Evolutionary conservation across 2,113 vertebrate genomes (phyloP), one percentile per base, ranked within the genome.

Genomic region (Sarotherodon lohbergeri): DNA sequence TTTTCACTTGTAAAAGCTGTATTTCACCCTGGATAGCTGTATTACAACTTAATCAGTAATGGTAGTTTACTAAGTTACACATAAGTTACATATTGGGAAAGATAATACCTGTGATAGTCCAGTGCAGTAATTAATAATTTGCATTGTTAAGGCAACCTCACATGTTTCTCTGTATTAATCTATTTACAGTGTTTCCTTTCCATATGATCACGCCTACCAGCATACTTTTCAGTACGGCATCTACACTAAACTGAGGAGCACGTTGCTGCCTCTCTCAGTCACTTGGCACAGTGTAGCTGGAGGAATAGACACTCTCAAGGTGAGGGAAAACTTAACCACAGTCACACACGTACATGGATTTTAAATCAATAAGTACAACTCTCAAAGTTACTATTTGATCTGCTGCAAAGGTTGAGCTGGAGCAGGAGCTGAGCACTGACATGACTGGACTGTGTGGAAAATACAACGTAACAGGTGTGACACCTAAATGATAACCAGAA

Each of bases 371-470:
- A 17, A 68, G 61, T 68, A 11, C 2, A 68, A 22, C 34, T 56
- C n/a, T 9, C 54, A 10, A 86, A 57, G 0, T 3, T 50, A 3
- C n/a, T 80, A 2, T 54, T 13, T 46, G 78, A 24, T 19, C 5
- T 87, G n/a, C 41, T 59, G 16, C 78, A 4, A 63, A 96, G 95
- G 90, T 96, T 57, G 89, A 94, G 29, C 56, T 96, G 57, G 86
- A 95, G 39, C 88, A 95, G 29, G 85, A 82, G 54, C 86, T 93
- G 36, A 83, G 82, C 36, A 7, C 73, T 2, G 92, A 85, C 22
- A 92, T 94, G 90, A 86, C 52, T 6, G 96, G 96, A 88, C 87
- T 96, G 7, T 96, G 96, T 94, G 96, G 95, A 32, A 80, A 85
- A 41, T 41, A 2, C 43, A 91, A 27, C 3, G 5, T 46, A 10